Evolutionary conservation across 2,797 vertebrate genomes (phyloP).

Genomic region (Falco naumanni): DNA sequence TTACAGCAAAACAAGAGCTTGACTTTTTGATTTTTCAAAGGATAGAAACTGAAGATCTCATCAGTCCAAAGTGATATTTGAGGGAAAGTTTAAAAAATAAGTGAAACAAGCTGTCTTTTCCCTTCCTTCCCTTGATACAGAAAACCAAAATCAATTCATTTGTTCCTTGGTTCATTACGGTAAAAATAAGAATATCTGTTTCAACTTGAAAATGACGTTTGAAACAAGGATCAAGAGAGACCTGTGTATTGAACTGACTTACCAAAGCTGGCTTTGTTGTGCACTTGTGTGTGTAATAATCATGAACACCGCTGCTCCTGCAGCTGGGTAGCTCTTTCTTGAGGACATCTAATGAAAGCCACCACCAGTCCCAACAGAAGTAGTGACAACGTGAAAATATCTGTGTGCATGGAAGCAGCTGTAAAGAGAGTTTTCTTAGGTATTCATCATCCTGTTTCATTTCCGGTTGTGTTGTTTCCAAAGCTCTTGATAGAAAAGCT

Average conservation of each 20-base stretch:
- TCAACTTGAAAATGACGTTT: neutral
- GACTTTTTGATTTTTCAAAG: neutral
- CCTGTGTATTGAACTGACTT: neutral
- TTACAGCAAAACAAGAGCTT: neutral
- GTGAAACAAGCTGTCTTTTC: neutral
- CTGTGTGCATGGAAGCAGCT: neutral
- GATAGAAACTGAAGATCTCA: neutral
- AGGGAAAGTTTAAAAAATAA: neutral
- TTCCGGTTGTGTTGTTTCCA: neutral
- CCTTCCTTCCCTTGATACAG: neutral
- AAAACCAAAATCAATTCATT: neutral
- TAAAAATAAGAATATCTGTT: neutral
- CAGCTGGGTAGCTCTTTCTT: neutral
- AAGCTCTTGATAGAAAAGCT: neutral
- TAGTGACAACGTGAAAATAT: neutral
- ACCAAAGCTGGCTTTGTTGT: neutral
- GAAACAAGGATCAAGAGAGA: neutral
- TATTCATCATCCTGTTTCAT: neutral
- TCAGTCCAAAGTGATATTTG: neutral
- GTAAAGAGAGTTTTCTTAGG: neutral
- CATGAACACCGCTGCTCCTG: neutral
- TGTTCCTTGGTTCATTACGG: neutral
- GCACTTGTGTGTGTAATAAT: too few species aligned
- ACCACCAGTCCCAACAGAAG: neutral
- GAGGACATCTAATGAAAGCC: neutral